Evolutionary conservation across 2,888 invertebrate species (phyloP), one percentile per base, ranked within the genome.

Genomic region (Cryptus viduatorius): DNA sequence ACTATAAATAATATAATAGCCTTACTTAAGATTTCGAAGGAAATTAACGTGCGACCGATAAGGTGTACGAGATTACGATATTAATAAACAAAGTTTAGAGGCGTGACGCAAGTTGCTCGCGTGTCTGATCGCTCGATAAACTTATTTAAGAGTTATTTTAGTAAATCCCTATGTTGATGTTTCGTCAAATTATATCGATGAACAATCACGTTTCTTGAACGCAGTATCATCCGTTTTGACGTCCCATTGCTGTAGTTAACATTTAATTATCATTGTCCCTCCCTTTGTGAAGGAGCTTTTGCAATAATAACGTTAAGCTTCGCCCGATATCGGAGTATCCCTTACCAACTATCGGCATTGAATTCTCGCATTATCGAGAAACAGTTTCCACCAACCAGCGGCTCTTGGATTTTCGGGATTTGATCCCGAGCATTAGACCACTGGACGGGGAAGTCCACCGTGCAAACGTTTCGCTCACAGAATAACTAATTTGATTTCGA

Each of bases 181-280:
- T 37, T 37, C 37, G 37, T 37, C 8, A 7, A 8, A 37, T 37
- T 8, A 7, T 37, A 37, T 7, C 8, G 37, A 7, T 37, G 5
- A 1, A 5, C 37, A 8, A 37, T 37, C 37, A 37, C 37, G 37
- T 37, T 37, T 8, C 37, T 37, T 37, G 37, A 37, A 7, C 8
- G 37, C 37, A 37, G 5, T 37, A 8, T 53, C 19, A 16, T 16
- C 19, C n/a, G 37, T 37, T 37, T 37, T 37, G 16, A 16, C 12
- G 10, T 7, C 44, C 14, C 56, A 67, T 59, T 56, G 64, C 56
- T 72, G 67, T 46, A 86, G 83, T 85, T 84, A 86, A 87, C 89
- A 88, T 90, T 90, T 90, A 90, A 90, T 90, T 91, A 90, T 90
- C 90, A 90, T 90, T 89, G 90, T 88, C 79, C 67, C 71, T 76